Percentiles rank a stretch among this genome's conserved stretches.
Conservation (phyloP, 64 coral and sea anemone species). For the Anthopleura sola region DNA sequence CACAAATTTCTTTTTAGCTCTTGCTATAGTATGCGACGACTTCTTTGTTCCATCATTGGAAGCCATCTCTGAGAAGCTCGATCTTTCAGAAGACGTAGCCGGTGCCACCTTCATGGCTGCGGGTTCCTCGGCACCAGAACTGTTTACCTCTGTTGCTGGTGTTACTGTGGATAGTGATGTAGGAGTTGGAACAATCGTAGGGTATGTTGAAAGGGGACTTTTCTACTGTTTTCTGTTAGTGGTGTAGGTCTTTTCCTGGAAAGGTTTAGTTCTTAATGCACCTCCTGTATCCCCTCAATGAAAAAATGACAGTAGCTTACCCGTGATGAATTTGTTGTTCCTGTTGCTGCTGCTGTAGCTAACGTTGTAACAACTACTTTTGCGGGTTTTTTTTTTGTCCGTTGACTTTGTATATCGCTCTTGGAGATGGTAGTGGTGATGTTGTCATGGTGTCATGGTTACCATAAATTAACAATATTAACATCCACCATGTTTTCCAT, state of each 20-base stretch:
- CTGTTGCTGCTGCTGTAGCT: too few species aligned
- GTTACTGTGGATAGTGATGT: slow-evolving; percentile 95
- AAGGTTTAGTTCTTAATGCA: too few species aligned
- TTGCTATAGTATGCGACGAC: slow-evolving; percentile 97
- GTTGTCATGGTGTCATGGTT: not conserved
- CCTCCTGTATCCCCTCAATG: too few species aligned
- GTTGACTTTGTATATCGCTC: too few species aligned
- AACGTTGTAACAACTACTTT: too few species aligned
- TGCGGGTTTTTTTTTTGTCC: too few species aligned
- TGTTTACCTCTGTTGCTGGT: slow-evolving; percentile 96
- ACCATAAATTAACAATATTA: not conserved
- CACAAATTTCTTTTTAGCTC: slow-evolving; percentile 45
- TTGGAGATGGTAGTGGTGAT: not conserved
- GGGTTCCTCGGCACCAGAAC: slow-evolving; percentile 94
- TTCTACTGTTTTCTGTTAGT: too few species aligned
- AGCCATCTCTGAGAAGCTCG: slow-evolving; percentile 98
- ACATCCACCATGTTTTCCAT: not conserved
- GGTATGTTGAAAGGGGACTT: slow-evolving; percentile 42
- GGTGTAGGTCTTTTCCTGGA: too few species aligned
- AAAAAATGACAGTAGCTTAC: too few species aligned
- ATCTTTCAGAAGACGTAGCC: slow-evolving; percentile 95
- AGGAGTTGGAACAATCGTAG: slow-evolving; percentile 96
- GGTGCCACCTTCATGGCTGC: slow-evolving; percentile 99
- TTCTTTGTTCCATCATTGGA: slow-evolving; percentile 98
- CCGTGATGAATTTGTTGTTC: too few species aligned